Percentiles rank a stretch among this genome's conserved stretches.
Conservation (phyloP, 2,888 invertebrate genomes). For the Schizaphis graminum region DNA sequence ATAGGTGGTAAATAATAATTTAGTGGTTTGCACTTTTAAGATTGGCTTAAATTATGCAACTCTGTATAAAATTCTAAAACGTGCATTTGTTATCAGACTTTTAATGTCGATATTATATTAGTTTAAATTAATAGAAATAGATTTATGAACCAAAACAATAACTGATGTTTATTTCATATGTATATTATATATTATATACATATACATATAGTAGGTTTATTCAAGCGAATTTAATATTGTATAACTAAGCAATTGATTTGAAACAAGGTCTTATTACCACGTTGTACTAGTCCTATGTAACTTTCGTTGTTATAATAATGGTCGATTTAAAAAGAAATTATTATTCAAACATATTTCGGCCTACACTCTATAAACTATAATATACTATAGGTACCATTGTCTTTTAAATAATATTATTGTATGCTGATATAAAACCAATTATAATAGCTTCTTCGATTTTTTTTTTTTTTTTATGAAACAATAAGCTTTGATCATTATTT, state of each 20-base stretch:
- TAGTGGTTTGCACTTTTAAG: not conserved
- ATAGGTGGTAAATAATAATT: not conserved
- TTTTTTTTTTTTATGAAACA: not conserved
- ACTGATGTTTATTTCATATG: not conserved
- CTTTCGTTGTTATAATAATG: not conserved
- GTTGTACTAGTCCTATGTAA: not conserved
- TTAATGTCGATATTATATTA: not conserved
- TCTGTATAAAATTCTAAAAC: not conserved
- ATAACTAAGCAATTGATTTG: no score
- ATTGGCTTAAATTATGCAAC: not conserved
- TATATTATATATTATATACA: no score
- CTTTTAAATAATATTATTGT: not conserved
- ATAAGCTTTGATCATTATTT: not conserved
- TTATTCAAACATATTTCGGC: slow-evolving; percentile 3
- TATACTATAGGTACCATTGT: not conserved
- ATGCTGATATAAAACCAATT: not conserved
- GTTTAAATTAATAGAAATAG: not conserved
- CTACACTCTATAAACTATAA: not conserved
- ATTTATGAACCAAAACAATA: not conserved
- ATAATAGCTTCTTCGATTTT: not conserved
- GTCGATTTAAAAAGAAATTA: not conserved
- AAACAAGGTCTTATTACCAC: not conserved
- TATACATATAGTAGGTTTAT: no score
- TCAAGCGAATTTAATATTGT: no score
- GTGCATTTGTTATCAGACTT: not conserved